These are phyloP conservation scores for Mylabris phalerata DNA, from an alignment of 1,140 invertebrate species.

Conservation along the genomic window DNA sequence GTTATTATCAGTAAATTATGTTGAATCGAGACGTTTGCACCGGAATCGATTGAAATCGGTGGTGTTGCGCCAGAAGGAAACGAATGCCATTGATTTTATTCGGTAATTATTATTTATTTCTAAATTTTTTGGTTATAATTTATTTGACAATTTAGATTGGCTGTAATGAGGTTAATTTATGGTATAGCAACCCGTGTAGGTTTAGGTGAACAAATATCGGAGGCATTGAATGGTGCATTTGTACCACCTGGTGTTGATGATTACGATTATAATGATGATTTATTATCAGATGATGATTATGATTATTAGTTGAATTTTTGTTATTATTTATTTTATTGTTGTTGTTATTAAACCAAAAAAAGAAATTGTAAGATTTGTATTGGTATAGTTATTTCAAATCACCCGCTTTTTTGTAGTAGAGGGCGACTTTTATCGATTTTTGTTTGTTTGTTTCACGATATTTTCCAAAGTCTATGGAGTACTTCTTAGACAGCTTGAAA, in stretches of 20 bases:
- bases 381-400: too few relatives aligned
- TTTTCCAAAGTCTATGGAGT: too few relatives aligned
- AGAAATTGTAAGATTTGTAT: too few relatives aligned
- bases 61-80: constrained; percentile 47
- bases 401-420: too few relatives aligned
- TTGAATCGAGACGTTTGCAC: too few relatives aligned
- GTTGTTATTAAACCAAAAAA: too few relatives aligned
- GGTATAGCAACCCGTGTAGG: constrained; percentile 42
- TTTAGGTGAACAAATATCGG: constrained; percentile 41
- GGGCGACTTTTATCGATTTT: too few relatives aligned
- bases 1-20: too few relatives aligned
- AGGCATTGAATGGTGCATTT: constrained; percentile 43
- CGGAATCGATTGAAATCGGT: constrained; percentile 6
- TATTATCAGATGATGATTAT: constrained; percentile 29
- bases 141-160: constrained; percentile 27
- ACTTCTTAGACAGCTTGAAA: too few relatives aligned
- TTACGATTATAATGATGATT: constrained; percentile 39
- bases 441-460: too few relatives aligned
- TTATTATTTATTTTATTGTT: too few relatives aligned
- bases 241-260: constrained; percentile 44
- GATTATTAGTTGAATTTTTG: constrained; percentile 29
- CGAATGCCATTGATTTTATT: constrained; percentile 47
- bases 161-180: constrained; percentile 42
- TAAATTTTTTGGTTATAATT: constrained; percentile 3
- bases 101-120: constrained; percentile 24